Base-by-base conservation (phyloP, 2,797 vertebrate genomes). In the Peromyscus melanophrys region DNA sequence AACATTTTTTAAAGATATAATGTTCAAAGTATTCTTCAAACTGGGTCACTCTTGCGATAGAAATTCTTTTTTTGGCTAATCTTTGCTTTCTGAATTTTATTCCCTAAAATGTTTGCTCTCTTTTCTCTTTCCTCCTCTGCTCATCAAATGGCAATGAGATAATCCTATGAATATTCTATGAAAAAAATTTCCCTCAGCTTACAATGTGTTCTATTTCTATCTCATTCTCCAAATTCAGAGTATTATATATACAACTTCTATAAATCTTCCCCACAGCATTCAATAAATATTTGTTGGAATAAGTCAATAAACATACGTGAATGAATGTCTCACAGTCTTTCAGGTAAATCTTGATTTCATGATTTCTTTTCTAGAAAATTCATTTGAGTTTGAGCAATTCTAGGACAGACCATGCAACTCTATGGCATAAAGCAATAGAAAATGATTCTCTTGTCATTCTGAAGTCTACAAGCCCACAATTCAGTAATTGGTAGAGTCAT, bases 11-110 rank as follows among this genome's bases (percentile, higher is more conserved):
- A 67, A 87, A 71, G 13, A 69, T 17, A 27, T 9, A 63, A 65
- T 75, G 29, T 80, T 63, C 23, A 80, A 93, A 92, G 0, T 4
- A 75, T 37, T 88, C 17, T 93, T 96, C 76, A 73, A 73, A 83
- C 11, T 63, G 16, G 31, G 27, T 81, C 80, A 94, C 3, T 19
- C 34, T 84, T 4, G 0, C 16, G 71, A 25, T 59, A 75, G 16
- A 25, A 23, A 1, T 46, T 73, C 49, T 52, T 52, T 52, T 49
- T 27, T 52, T 59, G 6, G 27, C n/a, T 52, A 29, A 55, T 57
- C 4, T 59, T 71, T 19, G 43, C 25, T 71, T 57, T 43, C 46
- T 75, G 52, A 77, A 84, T 76, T n/a, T 43, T 73, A 40, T 55
- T 89, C 52, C 31, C 23, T 52, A 46, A 29, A 71, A 81, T 43